Percentiles rank a stretch among this genome's conserved stretches.
These are phyloP conservation scores for Trichomycterus rosablanca DNA, from an alignment of 2,113 vertebrate species.

Conservation along the genomic window DNA sequence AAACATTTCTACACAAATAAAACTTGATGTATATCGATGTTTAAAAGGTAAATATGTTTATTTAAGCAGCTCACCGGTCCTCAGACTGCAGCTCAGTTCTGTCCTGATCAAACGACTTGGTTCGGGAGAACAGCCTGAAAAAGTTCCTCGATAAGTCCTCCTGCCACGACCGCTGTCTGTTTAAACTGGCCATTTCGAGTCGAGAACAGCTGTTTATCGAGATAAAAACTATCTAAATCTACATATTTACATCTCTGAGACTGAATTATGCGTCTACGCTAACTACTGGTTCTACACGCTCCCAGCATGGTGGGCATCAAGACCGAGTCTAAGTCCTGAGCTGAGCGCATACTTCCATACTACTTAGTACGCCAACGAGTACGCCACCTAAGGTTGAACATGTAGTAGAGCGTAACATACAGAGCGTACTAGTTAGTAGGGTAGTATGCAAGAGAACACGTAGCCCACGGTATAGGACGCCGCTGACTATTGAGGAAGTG, in stretches of 20 bases:
- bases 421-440: slow-evolving; percentile 1
- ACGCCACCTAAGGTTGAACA: too few species aligned
- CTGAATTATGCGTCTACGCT: neutral
- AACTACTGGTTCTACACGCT: neutral
- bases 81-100: slow-evolving; percentile 6
- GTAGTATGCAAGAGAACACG: neutral
- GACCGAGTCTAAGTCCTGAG: slow-evolving; percentile 4
- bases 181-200: slow-evolving; percentile 38
- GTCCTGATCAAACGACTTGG: slow-evolving; percentile 36
- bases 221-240: neutral
- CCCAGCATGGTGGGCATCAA: slow-evolving; percentile 10
- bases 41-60: too few species aligned
- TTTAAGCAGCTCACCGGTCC: slow-evolving; percentile 5
- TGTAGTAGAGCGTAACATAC: neutral
- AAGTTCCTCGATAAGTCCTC: slow-evolving; percentile 52
- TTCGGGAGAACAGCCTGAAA: slow-evolving; percentile 45
- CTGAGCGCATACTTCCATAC: too few species aligned
- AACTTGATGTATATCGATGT: too few species aligned
- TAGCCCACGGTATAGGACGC: neutral
- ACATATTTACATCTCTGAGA: neutral
- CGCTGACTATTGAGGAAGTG: slow-evolving; percentile 24
- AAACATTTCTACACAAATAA: too few species aligned
- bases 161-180: slow-evolving; percentile 49
- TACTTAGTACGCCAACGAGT: too few species aligned
- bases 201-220: neutral